These are phyloP conservation scores for Ectemnius continuus DNA, from an alignment of 2,888 invertebrate species.

Conservation along the genomic window DNA sequence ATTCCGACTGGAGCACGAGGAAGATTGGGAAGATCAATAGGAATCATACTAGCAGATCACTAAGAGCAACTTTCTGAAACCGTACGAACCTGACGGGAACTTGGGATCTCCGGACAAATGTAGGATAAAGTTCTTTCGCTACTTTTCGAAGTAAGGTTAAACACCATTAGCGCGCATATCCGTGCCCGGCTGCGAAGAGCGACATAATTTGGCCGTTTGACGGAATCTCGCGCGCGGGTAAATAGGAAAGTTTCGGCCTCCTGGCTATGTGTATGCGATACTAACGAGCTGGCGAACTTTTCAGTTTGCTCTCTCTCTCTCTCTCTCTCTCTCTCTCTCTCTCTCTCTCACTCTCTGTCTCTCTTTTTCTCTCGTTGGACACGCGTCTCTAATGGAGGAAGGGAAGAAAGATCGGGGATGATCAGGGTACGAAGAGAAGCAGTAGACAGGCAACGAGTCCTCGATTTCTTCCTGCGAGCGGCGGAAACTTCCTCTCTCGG, in stretches of 20 bases:
- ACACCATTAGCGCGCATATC: too few species aligned
- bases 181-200: neutral
- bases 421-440: slow-evolving; percentile 32
- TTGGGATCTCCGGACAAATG: too few species aligned
- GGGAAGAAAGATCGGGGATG: slow-evolving; percentile 30
- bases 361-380: slow-evolving; percentile 17
- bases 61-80: too few species aligned
- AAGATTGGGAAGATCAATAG: too few species aligned
- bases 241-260: slow-evolving; percentile 54
- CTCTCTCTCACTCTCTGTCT: slow-evolving; percentile 25
- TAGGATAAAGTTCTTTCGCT: too few species aligned
- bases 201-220: slow-evolving; percentile 30
- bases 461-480: too few species aligned
- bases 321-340: slow-evolving; percentile 40
- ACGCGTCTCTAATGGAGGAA: slow-evolving; percentile 47
- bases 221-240: slow-evolving; percentile 53
- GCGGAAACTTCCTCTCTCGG: neutral
- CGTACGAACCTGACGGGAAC: too few species aligned
- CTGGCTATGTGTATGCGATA: slow-evolving; percentile 50
- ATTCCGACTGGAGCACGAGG: too few species aligned
- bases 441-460: too few species aligned
- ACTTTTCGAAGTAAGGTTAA: too few species aligned
- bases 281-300: slow-evolving; percentile 66
- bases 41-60: too few species aligned
- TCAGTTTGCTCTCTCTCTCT: slow-evolving; percentile 37